Base-by-base conservation (phyloP, 2,797 vertebrate genomes). In the Ambastaia sidthimunki region DNA sequence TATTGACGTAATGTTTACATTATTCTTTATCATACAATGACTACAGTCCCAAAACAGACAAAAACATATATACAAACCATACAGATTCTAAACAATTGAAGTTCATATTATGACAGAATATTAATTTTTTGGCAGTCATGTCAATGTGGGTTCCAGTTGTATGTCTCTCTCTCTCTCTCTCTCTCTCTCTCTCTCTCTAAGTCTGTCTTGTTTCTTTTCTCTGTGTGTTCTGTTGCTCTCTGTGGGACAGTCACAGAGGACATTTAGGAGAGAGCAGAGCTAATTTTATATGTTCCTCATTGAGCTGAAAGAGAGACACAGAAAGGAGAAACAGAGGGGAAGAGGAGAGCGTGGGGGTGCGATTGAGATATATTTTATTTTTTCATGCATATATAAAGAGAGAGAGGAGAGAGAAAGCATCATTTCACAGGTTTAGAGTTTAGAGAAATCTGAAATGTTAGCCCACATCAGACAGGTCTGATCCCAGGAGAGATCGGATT, bases 401-500 rank as follows among this genome's bases (percentile, higher is more conserved):
- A 37, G 34, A 37, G 34, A 44, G 41, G 41, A 44, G 41, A 11
- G 41, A 44, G 41, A 44, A 10, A 11, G 1, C 41, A 44, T 44
- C 9, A 11, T 44, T 44, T 44, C 9, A 11, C 41, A 44, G 41
- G 9, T 44, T 11, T 44, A 2, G 34, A 5, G 9, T 44, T 11
- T 10, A 11, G 3, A 5, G 34, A 37, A 37, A 2, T 44, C 41
- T 10, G 41, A 44, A 44, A 44, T 44, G 41, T 21, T 41, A 55
- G 86, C 89, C 91, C 89, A 52, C 75, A 80, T 79, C 34, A 78
- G 76, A 79, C 23, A 74, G 72, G 34, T 19, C 41, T 72, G 85
- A 89, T 91, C 88, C 91, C 91, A 86, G 85, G 87, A 88, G 93
- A 92, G 90, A 28, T 28, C 2, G 2, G 28, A n/a, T n/a, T 28